Evolutionary conservation across 2,888 invertebrate genomes (phyloP), one percentile per base, ranked within the genome.

Genomic region (Clunio marinus): DNA sequence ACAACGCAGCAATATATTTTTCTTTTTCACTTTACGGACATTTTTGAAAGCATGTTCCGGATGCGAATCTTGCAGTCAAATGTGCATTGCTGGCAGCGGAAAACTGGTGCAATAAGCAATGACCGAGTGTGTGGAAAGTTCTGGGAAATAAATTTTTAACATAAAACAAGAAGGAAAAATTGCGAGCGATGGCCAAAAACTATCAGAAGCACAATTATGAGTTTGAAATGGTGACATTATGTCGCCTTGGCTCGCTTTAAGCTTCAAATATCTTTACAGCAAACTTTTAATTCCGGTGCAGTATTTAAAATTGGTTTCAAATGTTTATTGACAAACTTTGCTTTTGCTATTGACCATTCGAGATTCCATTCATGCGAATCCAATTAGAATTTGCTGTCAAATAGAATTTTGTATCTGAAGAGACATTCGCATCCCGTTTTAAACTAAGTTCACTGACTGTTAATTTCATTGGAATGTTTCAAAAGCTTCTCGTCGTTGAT

Each of bases 91-190:
- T 51, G 51, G 51, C 25, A 57, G 27, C 57, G 1, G 25, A 27
- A 57, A 57, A 57, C 27, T 57, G 57, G 57, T 57, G 57, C 57
- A 57, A 25, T 27, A 57, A 57, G 57, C 57, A 57, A 24, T 27
- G 27, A 27, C 27, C 57, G 27, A 27, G 25, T 57, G 27, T 57
- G 51, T 51, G n/a, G n/a, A n/a, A n/a, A 51, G 51, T 51, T 51
- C 51, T 51, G 51, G 51, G 22, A 51, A 51, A 51, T 51, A 51
- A 51, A 51, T 51, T 51, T n/a, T 51, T 51, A 17, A 17, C 17
- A 51, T n/a, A n/a, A n/a, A n/a, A n/a, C n/a, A n/a, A 7, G 32
- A 10, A 32, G 32, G 5, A 32, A 32, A 41, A 57, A 57, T 4
- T 57, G 27, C 15, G 25, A 5, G 45, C 32, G 57, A 57, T 27